Conservation (phyloP, 2,888 invertebrate species). For the Tribolium freemani region DNA sequence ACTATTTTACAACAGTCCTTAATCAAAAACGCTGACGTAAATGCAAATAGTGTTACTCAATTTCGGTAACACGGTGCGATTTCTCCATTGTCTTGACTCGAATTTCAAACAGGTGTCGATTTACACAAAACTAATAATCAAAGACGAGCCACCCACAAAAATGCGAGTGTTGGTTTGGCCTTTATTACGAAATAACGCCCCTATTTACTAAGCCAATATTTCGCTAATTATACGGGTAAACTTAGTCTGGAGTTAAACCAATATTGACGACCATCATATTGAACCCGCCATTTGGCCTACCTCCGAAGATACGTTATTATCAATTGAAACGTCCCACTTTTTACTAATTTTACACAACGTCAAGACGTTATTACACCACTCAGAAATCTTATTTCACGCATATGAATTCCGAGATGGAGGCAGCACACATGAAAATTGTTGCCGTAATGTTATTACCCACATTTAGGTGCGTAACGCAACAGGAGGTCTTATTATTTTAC, state of each 20-base stretch:
- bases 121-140: neutral
- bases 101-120: constrained; percentile 13
- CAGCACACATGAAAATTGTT: constrained; percentile 22
- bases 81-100: constrained; percentile 26
- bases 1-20: constrained; percentile 15
- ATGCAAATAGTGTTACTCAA: constrained; percentile 11
- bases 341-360: constrained; percentile 32
- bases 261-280: constrained; percentile 33
- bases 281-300: constrained; percentile 16
- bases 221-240: constrained; percentile 24
- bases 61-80: constrained; percentile 35
- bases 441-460: constrained; percentile 6
- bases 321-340: neutral
- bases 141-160: no score
- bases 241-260: constrained; percentile 21
- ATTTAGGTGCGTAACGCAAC: constrained; percentile 5
- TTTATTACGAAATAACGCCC: constrained; percentile 4
- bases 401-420: constrained; percentile 30
- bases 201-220: constrained; percentile 28
- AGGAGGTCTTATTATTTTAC: constrained; percentile 17
- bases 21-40: constrained; percentile 24
- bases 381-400: constrained; percentile 39
- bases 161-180: no score
- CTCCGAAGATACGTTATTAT: neutral
- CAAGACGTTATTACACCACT: constrained; percentile 27